Evolutionary conservation across 2,888 invertebrate species (phyloP), one percentile per base, ranked within the genome.

Genomic region (Danaus chrysippus): DNA sequence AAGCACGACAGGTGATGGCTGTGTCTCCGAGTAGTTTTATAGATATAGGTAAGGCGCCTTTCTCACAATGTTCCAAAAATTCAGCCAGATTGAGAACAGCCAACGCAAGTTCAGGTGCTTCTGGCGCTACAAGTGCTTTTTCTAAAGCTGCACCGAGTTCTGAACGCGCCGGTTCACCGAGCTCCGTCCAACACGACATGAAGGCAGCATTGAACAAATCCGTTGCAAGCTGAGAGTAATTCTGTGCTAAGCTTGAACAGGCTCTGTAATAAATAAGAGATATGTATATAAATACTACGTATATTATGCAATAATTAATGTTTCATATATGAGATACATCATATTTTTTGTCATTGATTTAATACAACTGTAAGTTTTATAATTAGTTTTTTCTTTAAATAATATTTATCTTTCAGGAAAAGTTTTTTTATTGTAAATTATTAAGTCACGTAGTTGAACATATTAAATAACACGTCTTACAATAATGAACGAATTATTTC

Each of bases 21-120:
- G 97, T 93, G 71, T 97, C 96, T 0, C 98, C 98, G 0, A 99
- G 89, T 58, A 98, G 87, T 72, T 95, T 94, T 0, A 96, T 94
- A 60, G 97, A 95, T 68, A 99, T 93, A 0, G 99, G 98, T 67
- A 99, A 87, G 0, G 97, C 96, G 42, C 98, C 98, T 83, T 96
- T 96, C 78, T 99, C 99, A 76, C 99, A 99, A 81, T 99, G 99
- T 77, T 99, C 99, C 96, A 99, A 97, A 77, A 99, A 99, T 82
- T 99, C 99, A 0, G 99, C 99, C 67, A 99, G 90, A 88, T 99
- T 99, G 12, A 99, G 91, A 65, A 99, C 96, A 0, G 97, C 96
- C 73, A 99, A 96, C 0, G 98, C 97, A 34, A 99, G 95, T 83
- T 99, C 99, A 0, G 98, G 97, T 60, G 97, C 93, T 78, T 98